A percentile compares a stretch with the other conserved stretches of the same genome.
phyloP scores from a whole-genome alignment of 2,113 vertebrate species.

The Ceyx cyanopectus region DNA sequence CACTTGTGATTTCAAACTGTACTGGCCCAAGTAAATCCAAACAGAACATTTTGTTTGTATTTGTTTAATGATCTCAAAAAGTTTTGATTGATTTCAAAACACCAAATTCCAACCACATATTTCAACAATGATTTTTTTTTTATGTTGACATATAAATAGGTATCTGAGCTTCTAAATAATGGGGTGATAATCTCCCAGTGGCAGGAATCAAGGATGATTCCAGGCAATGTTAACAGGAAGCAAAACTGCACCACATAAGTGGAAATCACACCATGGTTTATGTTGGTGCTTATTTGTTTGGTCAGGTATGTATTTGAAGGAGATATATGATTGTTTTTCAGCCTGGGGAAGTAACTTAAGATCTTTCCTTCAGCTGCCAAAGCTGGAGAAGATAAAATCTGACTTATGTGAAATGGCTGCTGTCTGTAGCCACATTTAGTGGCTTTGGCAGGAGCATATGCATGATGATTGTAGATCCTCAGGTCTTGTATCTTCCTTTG shows the following conservation, averaged over 20 bases:
- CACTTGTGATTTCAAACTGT: background rate
- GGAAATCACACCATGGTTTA: background rate
- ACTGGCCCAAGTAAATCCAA: background rate
- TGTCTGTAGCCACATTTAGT: background rate
- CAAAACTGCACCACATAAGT: background rate
- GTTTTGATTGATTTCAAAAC: background rate
- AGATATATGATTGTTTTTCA: background rate
- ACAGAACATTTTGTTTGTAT: background rate
- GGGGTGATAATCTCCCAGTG: background rate
- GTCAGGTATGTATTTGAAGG: background rate
- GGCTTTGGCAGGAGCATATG: background rate
- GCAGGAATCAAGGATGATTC: background rate
- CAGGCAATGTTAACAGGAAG: background rate
- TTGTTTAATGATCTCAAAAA: background rate
- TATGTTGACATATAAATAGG: background rate
- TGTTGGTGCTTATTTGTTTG: background rate
- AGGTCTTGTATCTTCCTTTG: background rate
- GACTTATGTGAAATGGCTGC: background rate
- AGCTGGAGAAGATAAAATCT: background rate
- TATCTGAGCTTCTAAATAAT: background rate
- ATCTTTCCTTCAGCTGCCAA: background rate
- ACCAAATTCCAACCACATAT: background rate
- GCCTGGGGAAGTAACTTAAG: background rate
- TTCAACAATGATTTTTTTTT: background rate
- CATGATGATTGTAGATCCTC: background rate